Evolutionary conservation across 2,888 invertebrate genomes (phyloP), one percentile per base, ranked within the genome.

Genomic region (Drosophila kambysellisi): DNA sequence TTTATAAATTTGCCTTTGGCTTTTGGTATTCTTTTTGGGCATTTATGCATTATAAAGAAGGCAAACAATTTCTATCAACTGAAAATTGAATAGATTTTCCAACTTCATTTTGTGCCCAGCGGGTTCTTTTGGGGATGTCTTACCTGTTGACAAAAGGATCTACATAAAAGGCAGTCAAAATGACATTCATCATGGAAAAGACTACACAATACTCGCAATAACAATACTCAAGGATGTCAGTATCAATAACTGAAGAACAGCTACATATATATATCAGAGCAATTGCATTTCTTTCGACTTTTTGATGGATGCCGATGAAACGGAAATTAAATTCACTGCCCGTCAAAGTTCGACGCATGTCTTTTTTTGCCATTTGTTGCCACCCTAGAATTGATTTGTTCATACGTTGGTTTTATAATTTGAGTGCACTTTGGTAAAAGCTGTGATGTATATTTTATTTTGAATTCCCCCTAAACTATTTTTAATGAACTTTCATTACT

Each of bases 311-410:
- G 65, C 76, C 72, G 59, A 76, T 78, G 82, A 65, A 76, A 64
- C 81, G 84, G 83, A 83, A 83, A 83, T 83, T 86, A 76, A 83
- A 81, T 71, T 72, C 73, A 74, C 65, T 64, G 60, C 43, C 65
- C 39, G 39, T 61, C 63, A 66, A 68, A 70, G 17, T 52, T 43
- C 20, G 11, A 15, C 29, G 56, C 48, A 4, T 54, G 58, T 43
- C 30, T 53, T 12, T 58, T 58, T 53, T 12, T 58, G 43, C 56
- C 17, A 60, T 15, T 32, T 15, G 56, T 60, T 65, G 32, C 46
- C 25, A 30, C 0, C 46, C 30, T 53, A 32, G 15, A 15, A 39
- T 54, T 51, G 56, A 57, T 53, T 32, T 29, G 51, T 43, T n/a
- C 25, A 41, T 41, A 35, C 52, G 65, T 43, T 43, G 54, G n/a